Evolutionary conservation across 2,797 vertebrate genomes (phyloP), one percentile per base, ranked within the genome.

Genomic region (Oceanodroma leucorhoa): DNA sequence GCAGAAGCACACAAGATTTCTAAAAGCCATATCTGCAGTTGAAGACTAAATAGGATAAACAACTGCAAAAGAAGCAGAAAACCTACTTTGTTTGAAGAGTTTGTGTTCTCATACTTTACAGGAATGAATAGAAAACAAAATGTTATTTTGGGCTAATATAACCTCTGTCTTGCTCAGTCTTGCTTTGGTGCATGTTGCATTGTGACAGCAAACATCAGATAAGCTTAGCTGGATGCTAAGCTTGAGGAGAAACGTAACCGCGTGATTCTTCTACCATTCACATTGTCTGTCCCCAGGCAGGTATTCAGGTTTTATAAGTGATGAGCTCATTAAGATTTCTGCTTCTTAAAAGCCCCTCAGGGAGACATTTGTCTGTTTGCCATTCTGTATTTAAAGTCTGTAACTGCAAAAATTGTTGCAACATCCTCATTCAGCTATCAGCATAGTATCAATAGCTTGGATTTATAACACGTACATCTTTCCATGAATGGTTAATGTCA

Each of bases 321-420:
- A 97, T 98, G 90, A 97, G 76, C 80, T 97, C 89, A 91, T 97
- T 97, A 96, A 94, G 83, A 85, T 60, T 90, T 97, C 83, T 96
- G 83, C 76, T 96, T 91, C 95, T 96, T 97, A 93, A 97, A 95
- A 96, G 77, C 94, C 51, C 93, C 85, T 87, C 40, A 24, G 48
- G 81, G 92, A 89, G 46, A 92, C 61, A 60, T 89, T 90, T 80
- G 40, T 89, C 77, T 95, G 46, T 94, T 97, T 93, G 55, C 58
- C 87, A 60, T 86, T 92, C 90, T 89, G 54, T 89, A 83, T 89
- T 97, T 97, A 92, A 94, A 83, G 51, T 73, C 91, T 78, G 43
- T 58, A 83, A 85, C 55, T 75, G 91, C 76, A 93, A 92, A 95
- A 77, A 86, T 43, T 65, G 21, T 66, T 45, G 70, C 58, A 61